Evolutionary conservation across 2,113 vertebrate genomes (phyloP).

Genomic region (Percopsis transmontana): DNA sequence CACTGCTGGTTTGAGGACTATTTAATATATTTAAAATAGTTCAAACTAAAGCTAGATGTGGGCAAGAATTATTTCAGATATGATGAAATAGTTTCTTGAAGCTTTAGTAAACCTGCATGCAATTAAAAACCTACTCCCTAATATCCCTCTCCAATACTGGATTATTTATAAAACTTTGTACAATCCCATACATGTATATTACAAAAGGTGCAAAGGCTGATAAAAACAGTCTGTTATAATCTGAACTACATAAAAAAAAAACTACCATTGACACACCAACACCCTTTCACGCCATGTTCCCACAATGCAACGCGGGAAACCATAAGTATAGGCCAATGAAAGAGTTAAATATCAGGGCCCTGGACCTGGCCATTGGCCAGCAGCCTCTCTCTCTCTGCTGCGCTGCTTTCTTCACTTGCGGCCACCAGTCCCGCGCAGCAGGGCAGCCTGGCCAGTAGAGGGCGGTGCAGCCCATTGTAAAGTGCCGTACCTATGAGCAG

Average conservation of each 20-base stretch:
- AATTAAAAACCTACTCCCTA: background rate
- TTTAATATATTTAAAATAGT: no score
- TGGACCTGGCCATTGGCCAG: conserved; percentile 53
- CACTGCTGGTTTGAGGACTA: background rate
- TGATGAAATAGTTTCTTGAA: background rate
- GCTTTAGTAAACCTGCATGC: background rate
- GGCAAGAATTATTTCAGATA: background rate
- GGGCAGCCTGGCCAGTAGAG: conserved; percentile 76
- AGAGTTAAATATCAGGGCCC: conserved; percentile 20
- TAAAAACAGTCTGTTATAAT: conserved; percentile 25
- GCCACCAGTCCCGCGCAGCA: background rate
- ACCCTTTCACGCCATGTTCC: background rate
- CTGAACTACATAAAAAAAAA: background rate
- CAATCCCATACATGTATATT: background rate
- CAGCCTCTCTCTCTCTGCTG: conserved; percentile 78
- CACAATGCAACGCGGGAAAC: no score
- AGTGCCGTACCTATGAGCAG: conserved; percentile 83
- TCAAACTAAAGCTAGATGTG: no score
- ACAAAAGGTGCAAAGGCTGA: background rate
- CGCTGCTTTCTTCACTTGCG: conserved; percentile 33
- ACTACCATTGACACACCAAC: conserved; percentile 1
- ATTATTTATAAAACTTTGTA: background rate
- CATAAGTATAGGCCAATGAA: no score
- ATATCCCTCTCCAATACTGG: background rate
- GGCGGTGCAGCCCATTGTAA: conserved; percentile 88